phyloP scores from a whole-genome alignment of 1,140 invertebrate genomes.

The Rhopalosiphum maidis region DNA sequence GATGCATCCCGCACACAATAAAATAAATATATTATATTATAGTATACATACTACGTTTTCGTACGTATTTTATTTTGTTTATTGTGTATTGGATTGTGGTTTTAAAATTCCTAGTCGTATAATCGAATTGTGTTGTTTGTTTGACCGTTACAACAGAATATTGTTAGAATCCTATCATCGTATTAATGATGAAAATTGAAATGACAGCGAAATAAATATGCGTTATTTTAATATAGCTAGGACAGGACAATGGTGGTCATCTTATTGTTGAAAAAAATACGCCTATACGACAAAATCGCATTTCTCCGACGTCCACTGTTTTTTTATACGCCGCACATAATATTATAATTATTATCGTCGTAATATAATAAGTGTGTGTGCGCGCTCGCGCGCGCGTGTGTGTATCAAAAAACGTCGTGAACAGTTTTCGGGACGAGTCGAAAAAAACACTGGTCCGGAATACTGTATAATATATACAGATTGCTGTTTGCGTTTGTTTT shows the following conservation, averaged over 20 bases:
- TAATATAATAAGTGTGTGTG: not conserved
- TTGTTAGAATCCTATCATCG: not conserved
- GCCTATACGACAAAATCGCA: not conserved
- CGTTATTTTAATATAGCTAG: not conserved
- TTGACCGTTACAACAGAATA: not conserved
- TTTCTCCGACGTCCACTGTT: not conserved
- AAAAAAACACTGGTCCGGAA: no score
- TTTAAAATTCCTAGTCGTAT: not conserved
- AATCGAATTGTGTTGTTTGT: not conserved
- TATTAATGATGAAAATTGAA: not conserved
- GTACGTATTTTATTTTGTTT: not conserved
- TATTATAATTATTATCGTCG: not conserved
- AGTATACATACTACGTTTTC: not conserved
- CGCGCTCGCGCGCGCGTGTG: not conserved
- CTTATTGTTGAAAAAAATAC: not conserved
- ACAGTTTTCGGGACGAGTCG: not conserved
- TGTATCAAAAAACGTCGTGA: not conserved
- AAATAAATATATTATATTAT: not conserved
- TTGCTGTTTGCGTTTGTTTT: not conserved
- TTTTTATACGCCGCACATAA: not conserved
- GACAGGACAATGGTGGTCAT: not conserved
- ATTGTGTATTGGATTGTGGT: not conserved
- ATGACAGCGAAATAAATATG: not conserved
- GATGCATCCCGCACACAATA: not conserved
- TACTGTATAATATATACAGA: no score